A percentile compares a stretch with the other conserved stretches of the same genome.
phyloP scores from a whole-genome alignment of 2,113 vertebrate genomes.

The Salminus brasiliensis region DNA sequence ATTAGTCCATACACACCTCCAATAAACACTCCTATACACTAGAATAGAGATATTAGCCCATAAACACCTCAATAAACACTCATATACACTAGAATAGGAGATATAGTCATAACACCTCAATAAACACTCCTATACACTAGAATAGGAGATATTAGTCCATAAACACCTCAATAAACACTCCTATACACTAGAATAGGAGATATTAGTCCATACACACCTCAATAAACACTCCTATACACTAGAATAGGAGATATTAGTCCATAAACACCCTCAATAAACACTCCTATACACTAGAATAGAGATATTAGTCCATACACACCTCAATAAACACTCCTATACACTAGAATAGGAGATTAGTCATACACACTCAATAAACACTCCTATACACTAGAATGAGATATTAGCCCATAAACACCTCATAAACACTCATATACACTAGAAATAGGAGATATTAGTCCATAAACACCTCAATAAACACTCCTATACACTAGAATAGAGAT shows the following conservation, averaged over 20 bases:
- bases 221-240: too few relatives aligned
- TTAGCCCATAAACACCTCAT: background rate
- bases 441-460: conserved; percentile 22
- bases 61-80: background rate
- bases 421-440: background rate
- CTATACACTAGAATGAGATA: background rate
- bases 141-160: too few relatives aligned
- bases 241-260: conserved; percentile 15
- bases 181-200: too few relatives aligned
- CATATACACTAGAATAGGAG: background rate
- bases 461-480: background rate
- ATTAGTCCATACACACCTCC: too few relatives aligned
- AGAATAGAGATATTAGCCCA: too few relatives aligned
- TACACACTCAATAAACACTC: background rate
- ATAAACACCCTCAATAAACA: background rate
- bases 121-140: too few relatives aligned
- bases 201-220: conserved; percentile 31
- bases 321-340: too few relatives aligned
- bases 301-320: conserved; percentile 27
- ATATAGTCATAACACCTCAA: background rate
- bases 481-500: too few relatives aligned
- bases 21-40: too few relatives aligned
- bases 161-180: background rate
- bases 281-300: background rate
- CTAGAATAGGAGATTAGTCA: background rate